Evolutionary conservation across 2,797 vertebrate species (phyloP).

Genomic region (Chromis chromis): DNA sequence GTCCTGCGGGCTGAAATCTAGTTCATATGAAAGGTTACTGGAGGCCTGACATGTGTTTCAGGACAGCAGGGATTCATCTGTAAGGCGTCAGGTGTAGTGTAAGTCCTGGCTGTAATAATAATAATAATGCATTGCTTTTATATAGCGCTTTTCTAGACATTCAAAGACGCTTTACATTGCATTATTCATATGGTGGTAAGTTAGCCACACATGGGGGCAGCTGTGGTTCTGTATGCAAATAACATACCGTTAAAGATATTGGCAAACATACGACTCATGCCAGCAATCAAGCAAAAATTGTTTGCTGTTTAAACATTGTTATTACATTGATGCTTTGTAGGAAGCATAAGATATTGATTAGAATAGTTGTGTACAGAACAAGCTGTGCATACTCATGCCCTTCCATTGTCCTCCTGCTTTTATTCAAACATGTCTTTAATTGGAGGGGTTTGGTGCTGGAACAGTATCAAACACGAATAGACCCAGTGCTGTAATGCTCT

Average conservation of each 20-base stretch:
- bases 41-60: constrained; percentile 3
- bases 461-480: neutral
- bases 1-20: neutral
- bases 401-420: neutral
- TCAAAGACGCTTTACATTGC: too few species aligned
- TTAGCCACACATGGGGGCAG: too few species aligned
- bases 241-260: neutral
- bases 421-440: neutral
- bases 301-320: neutral
- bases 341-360: neutral
- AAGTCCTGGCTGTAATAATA: neutral
- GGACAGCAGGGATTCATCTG: neutral
- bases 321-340: neutral
- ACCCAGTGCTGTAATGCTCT: neutral
- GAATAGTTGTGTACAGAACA: neutral
- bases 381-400: neutral
- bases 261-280: neutral
- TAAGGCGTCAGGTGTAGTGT: neutral
- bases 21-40: neutral
- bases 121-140: too few species aligned
- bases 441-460: neutral
- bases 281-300: neutral
- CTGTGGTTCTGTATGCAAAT: too few species aligned
- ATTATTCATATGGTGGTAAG: too few species aligned
- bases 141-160: too few species aligned